These are phyloP conservation scores for Tragelaphus strepsiceros DNA, from an alignment of 2,113 vertebrate species.

Conservation along the genomic window DNA sequence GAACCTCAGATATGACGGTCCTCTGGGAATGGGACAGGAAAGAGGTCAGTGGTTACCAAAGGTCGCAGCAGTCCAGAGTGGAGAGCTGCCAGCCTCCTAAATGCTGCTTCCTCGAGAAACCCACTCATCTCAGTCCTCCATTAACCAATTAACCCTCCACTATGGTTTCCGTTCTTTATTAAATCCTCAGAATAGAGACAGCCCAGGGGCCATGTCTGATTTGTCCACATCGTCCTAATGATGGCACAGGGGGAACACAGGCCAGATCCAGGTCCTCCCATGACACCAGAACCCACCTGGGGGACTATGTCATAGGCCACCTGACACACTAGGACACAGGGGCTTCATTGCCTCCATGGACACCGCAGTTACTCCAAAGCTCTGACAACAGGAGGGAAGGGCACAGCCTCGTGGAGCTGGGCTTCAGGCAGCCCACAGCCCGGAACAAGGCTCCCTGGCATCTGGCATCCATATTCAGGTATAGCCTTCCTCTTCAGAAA, in stretches of 20 bases:
- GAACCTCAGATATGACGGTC: background rate
- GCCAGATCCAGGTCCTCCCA: background rate
- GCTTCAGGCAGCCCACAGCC: background rate
- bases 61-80: background rate
- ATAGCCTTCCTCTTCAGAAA: background rate
- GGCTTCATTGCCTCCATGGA: background rate
- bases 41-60: background rate
- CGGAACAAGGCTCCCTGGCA: background rate
- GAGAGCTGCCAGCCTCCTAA: background rate
- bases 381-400: background rate
- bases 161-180: background rate
- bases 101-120: background rate
- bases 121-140: background rate
- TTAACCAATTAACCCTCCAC: background rate
- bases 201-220: background rate
- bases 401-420: background rate
- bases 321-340: background rate
- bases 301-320: background rate
- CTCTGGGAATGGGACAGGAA: background rate
- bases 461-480: background rate
- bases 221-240: background rate
- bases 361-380: background rate
- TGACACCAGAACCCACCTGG: background rate
- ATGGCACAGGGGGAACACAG: background rate
- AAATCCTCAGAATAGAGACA: background rate